Percentiles rank a stretch among this genome's conserved stretches.
phyloP scores from a whole-genome alignment of 64 coral and sea anemone species.

The Actinia equina region DNA sequence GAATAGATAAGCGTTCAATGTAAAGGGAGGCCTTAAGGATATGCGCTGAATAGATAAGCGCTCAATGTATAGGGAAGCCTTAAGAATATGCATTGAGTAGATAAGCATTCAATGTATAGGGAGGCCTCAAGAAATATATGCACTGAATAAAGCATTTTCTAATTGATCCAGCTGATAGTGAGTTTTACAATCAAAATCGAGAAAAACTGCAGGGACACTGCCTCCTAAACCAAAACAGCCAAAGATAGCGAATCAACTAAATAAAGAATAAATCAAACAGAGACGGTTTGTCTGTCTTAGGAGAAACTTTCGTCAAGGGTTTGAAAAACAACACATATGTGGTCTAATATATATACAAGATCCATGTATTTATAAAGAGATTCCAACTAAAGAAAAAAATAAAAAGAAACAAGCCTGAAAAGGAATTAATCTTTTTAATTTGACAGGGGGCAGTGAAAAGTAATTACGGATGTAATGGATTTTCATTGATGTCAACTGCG shows the following conservation, averaged over 20 bases:
- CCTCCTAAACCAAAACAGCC: neutral
- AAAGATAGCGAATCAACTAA: neutral
- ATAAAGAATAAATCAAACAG: neutral
- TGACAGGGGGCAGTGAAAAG: neutral
- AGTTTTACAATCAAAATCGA: neutral
- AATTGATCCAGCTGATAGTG: neutral
- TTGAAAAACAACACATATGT: neutral
- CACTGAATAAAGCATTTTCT: neutral
- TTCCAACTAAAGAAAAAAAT: neutral
- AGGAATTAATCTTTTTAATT: neutral
- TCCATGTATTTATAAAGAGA: neutral
- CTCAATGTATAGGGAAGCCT: neutral
- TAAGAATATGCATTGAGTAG: neutral
- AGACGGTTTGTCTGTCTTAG: neutral
- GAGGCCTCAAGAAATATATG: neutral
- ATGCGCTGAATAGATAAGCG: neutral
- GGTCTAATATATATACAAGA: neutral
- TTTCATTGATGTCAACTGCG: neutral
- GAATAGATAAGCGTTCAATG: neutral
- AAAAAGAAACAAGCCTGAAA: neutral
- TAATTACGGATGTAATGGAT: neutral
- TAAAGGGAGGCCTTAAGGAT: neutral
- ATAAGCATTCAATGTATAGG: neutral
- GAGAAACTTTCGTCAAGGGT: neutral
- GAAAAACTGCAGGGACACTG: neutral